A percentile compares a stretch with the other conserved stretches of the same genome.
Evolutionary conservation across 2,888 invertebrate genomes (phyloP).

Genomic region (Hydriomena furcata): DNA sequence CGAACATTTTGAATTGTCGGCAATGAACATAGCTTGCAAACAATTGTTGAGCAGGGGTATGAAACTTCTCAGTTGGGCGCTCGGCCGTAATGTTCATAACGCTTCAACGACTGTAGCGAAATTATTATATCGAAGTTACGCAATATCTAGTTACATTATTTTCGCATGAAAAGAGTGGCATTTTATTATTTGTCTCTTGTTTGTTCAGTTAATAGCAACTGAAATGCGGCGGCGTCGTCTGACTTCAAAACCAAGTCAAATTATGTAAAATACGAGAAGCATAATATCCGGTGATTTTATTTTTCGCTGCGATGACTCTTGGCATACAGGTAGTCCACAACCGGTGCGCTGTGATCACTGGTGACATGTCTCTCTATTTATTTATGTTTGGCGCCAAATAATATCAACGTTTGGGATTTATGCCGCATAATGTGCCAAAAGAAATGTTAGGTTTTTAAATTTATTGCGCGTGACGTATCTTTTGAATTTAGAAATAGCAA

Average conservation of each 20-base stretch:
- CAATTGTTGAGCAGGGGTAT: slow-evolving; percentile 5
- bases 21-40: slow-evolving; percentile 7
- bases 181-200: slow-evolving; percentile 32
- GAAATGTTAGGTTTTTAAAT: slow-evolving; percentile 49
- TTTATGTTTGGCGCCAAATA: slow-evolving; percentile 78
- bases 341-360: slow-evolving; percentile 38
- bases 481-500: no score
- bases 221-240: slow-evolving; percentile 18
- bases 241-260: slow-evolving; percentile 30
- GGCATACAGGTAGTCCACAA: slow-evolving; percentile 35
- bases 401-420: slow-evolving; percentile 52
- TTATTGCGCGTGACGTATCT: slow-evolving; percentile 46
- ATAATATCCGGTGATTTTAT: slow-evolving; percentile 30
- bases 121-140: slow-evolving; percentile 32
- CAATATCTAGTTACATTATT: slow-evolving; percentile 28
- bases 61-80: slow-evolving; percentile 8
- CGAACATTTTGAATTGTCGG: background rate
- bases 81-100: slow-evolving; percentile 22
- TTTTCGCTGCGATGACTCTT: slow-evolving; percentile 33
- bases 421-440: slow-evolving; percentile 56
- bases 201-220: no score
- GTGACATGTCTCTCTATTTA: slow-evolving; percentile 62
- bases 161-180: slow-evolving; percentile 26
- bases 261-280: slow-evolving; percentile 24
- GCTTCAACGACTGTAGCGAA: slow-evolving; percentile 25